Evolutionary conservation across 2,888 invertebrate genomes (phyloP).

Genomic region (Gonocerus acuteangulatus): DNA sequence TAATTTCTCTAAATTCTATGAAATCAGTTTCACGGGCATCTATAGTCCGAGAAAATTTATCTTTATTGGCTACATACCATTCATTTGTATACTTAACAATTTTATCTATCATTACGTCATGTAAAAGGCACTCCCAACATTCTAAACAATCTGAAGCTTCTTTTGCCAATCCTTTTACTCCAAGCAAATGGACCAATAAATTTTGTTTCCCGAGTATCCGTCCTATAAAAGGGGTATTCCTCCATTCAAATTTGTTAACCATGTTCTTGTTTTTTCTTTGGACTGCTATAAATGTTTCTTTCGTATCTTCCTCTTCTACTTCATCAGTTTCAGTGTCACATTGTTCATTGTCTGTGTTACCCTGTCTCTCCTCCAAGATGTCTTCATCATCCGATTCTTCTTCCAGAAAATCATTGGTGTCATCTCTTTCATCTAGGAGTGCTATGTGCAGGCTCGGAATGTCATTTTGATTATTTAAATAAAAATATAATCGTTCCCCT

Average conservation of each 20-base stretch:
- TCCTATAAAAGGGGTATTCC: too few relatives aligned
- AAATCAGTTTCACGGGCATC: too few relatives aligned
- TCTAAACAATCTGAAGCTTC: too few relatives aligned
- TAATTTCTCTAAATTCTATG: too few relatives aligned
- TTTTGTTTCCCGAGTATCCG: too few relatives aligned
- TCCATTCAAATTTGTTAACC: background rate
- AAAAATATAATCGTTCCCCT: background rate
- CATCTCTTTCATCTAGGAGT: background rate
- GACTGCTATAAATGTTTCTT: background rate
- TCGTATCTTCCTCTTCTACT: background rate
- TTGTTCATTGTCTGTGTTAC: background rate
- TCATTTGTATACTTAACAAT: too few relatives aligned
- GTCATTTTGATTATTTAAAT: background rate
- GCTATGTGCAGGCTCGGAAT: background rate
- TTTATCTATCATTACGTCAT: too few relatives aligned
- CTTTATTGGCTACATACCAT: too few relatives aligned
- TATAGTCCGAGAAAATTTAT: too few relatives aligned
- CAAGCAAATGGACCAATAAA: too few relatives aligned
- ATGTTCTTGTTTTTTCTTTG: background rate
- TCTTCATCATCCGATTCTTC: background rate
- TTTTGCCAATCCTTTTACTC: too few relatives aligned
- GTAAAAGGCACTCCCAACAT: too few relatives aligned
- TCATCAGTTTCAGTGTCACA: background rate
- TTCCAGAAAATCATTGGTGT: background rate
- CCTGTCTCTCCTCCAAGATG: background rate